Conservation (phyloP, 2,113 vertebrate species). For the Nyctereutes procyonoides region DNA sequence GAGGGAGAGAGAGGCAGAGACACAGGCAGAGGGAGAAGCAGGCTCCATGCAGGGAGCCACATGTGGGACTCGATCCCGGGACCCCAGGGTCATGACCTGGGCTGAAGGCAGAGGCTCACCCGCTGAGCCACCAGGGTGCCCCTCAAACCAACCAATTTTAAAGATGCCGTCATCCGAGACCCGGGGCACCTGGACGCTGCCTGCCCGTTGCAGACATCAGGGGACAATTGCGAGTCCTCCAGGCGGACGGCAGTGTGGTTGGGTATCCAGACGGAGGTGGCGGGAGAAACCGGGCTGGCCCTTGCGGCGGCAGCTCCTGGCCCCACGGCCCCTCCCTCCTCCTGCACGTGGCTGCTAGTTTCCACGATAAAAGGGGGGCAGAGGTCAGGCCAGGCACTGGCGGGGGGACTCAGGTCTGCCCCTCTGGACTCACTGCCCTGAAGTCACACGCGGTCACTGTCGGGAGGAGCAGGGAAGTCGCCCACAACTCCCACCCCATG, state of each 20-base stretch:
- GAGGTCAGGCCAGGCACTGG: background rate
- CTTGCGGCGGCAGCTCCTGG: accelerated
- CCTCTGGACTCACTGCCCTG: background rate
- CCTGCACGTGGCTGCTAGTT: background rate
- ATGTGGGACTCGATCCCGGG: too few species aligned
- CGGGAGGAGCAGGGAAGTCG: background rate
- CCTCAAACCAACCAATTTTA: background rate
- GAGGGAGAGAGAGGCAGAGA: too few species aligned
- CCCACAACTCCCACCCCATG: background rate
- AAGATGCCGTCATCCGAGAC: too few species aligned
- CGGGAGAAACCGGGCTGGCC: background rate
- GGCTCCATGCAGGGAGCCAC: too few species aligned
- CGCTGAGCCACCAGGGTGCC: too few species aligned
- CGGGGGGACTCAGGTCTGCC: background rate
- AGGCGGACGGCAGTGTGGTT: background rate
- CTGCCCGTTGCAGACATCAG: background rate
- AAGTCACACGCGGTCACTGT: background rate
- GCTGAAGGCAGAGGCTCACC: too few species aligned
- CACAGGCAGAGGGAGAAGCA: too few species aligned
- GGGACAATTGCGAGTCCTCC: background rate
- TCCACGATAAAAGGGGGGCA: background rate
- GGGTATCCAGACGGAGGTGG: background rate
- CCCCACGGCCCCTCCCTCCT: background rate
- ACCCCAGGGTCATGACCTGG: too few species aligned
- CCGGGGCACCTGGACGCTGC: background rate